phyloP scores from a whole-genome alignment of 1,140 invertebrate species.

The Acromyrmex echinatior region DNA sequence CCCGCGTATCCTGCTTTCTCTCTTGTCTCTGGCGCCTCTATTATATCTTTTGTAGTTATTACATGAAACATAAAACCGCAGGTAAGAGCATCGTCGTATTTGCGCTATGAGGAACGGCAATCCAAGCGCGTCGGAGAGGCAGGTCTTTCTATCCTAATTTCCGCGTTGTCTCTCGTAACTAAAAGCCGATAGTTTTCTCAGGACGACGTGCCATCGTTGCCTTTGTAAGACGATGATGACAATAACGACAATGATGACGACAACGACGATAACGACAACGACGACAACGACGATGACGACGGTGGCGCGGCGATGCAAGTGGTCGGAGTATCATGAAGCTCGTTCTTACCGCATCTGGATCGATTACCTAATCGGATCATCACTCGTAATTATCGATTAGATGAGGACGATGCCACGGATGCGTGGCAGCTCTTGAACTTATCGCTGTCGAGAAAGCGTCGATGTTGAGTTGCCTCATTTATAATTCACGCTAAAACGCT shows the following conservation, averaged over 20 bases:
- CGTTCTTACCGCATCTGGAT: slow-evolving; percentile 11
- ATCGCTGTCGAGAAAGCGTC: slow-evolving; percentile 55
- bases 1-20: slow-evolving; percentile 7
- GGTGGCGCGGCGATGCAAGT: neutral
- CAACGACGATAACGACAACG: neutral
- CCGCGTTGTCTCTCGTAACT: slow-evolving; percentile 33
- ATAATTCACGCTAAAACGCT: slow-evolving; percentile 69
- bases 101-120: neutral
- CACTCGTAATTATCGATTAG: slow-evolving; percentile 65
- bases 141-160: slow-evolving; percentile 50
- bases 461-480: slow-evolving; percentile 60
- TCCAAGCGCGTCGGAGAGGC: slow-evolving; percentile 16
- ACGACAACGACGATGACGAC: neutral
- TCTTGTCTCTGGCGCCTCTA: neutral
- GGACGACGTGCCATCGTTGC: slow-evolving; percentile 31
- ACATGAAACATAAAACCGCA: slow-evolving; percentile 32
- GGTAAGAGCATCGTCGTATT: slow-evolving; percentile 15
- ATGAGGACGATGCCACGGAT: neutral
- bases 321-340: neutral
- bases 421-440: slow-evolving; percentile 9
- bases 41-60: slow-evolving; percentile 21
- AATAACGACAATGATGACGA: neutral
- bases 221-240: slow-evolving; percentile 30
- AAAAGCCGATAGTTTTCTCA: slow-evolving; percentile 60
- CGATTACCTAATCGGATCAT: slow-evolving; percentile 50